phyloP scores from a whole-genome alignment of 2,797 vertebrate genomes.

The Brachyalestes nurse region DNA sequence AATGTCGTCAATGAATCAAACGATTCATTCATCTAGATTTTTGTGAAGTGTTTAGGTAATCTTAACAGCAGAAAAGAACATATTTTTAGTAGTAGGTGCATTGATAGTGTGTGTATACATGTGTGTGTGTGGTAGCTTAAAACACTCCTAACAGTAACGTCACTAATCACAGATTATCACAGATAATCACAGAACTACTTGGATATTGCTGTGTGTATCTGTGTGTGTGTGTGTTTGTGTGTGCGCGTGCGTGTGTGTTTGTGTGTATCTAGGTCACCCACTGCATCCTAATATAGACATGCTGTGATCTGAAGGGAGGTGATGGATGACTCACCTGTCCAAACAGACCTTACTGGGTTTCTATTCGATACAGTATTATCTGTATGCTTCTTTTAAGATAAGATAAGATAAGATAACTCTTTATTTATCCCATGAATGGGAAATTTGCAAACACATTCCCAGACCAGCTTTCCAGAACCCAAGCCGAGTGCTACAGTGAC shows the following conservation, averaged over 20 bases:
- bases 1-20: background rate
- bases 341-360: background rate
- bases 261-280: slow-evolving; percentile 9
- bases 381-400: background rate
- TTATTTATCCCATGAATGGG: no score
- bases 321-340: slow-evolving; percentile 8
- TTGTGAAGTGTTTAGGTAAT: background rate
- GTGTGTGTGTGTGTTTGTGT: slow-evolving; percentile 5
- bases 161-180: slow-evolving; percentile 4
- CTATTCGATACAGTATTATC: background rate
- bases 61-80: background rate
- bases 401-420: no score
- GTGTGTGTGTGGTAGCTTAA: slow-evolving; percentile 18
- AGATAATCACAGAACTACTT: background rate
- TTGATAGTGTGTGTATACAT: slow-evolving; percentile 1
- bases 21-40: no score
- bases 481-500: background rate
- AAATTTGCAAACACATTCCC: background rate
- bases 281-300: slow-evolving; percentile 13
- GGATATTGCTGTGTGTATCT: background rate
- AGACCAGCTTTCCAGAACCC: background rate
- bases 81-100: background rate
- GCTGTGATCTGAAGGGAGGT: background rate
- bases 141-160: background rate
- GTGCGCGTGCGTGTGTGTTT: background rate